Percentiles rank a stretch among this genome's conserved stretches.
These are phyloP conservation scores for Ornithorhynchus anatinus DNA, from an alignment of 2,113 vertebrate genomes.

Conservation along the genomic window DNA sequence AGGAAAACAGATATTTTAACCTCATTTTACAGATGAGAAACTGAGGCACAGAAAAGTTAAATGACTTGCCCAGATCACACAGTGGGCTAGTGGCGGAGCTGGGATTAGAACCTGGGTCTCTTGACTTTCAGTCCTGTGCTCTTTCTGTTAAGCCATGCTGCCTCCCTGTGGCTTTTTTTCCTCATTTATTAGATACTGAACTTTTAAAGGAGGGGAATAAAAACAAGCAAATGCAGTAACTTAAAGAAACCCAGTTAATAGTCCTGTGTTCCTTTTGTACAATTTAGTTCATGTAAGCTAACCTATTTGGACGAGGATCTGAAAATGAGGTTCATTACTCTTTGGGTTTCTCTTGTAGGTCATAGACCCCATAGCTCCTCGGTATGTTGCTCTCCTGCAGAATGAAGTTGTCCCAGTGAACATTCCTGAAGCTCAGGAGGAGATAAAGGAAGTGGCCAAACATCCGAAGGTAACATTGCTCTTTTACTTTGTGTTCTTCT, in stretches of 20 bases:
- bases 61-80: too few relatives aligned
- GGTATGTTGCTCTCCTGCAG: conserved; percentile 87
- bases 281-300: not conserved
- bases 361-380: conserved; percentile 93
- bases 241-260: conserved; percentile 72
- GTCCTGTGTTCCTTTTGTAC: conserved; percentile 22
- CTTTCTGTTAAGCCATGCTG: too few relatives aligned
- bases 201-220: conserved; percentile 17
- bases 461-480: conserved; percentile 90
- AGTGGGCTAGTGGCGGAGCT: too few relatives aligned
- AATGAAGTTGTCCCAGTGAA: conserved; percentile 84
- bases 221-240: conserved; percentile 73
- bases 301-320: not conserved
- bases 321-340: not conserved
- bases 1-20: too few relatives aligned
- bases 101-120: too few relatives aligned
- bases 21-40: too few relatives aligned
- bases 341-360: conserved; percentile 75
- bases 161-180: not conserved
- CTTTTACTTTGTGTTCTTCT: not conserved
- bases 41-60: too few relatives aligned
- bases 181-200: conserved; percentile 2
- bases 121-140: too few relatives aligned
- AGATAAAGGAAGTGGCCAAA: conserved; percentile 90
- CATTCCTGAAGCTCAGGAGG: conserved; percentile 83